Conservation (phyloP, 2,888 invertebrate species). For the Escarpia spicata region DNA sequence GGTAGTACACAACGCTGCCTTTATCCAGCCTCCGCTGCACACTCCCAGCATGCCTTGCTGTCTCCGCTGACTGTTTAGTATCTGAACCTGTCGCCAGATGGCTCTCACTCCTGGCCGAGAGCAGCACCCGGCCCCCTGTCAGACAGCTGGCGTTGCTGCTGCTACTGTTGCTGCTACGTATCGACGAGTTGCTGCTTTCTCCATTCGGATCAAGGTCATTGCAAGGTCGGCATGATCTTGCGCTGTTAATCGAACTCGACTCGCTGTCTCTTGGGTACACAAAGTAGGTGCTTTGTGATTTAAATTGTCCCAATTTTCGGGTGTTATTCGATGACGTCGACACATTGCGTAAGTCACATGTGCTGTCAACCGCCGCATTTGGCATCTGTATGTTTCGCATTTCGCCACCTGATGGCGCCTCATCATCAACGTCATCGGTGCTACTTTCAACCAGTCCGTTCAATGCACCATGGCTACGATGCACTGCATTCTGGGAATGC, state of each 20-base stretch:
- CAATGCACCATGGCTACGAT: background rate
- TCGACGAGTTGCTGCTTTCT: background rate
- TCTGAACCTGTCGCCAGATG: background rate
- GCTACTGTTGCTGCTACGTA: background rate
- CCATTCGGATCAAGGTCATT: background rate
- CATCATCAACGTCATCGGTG: background rate
- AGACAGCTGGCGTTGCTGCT: background rate
- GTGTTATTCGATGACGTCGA: background rate
- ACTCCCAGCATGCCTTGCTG: background rate
- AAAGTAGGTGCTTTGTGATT: background rate
- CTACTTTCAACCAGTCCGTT: background rate
- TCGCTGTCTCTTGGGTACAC: background rate
- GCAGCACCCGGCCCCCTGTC: background rate
- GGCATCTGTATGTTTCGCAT: background rate
- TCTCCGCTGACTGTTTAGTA: background rate
- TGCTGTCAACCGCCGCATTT: background rate
- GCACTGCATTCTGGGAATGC: background rate
- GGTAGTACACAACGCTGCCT: slow-evolving; percentile 55
- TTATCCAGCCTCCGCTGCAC: background rate
- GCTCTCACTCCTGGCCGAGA: slow-evolving; percentile 12
- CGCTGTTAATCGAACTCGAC: background rate
- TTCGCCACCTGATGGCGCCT: background rate
- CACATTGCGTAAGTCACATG: background rate
- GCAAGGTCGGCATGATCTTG: background rate
- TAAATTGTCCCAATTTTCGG: background rate